Evolutionary conservation across 2,797 vertebrate species (phyloP).

Genomic region (Melanotaenia parkinsoni): DNA sequence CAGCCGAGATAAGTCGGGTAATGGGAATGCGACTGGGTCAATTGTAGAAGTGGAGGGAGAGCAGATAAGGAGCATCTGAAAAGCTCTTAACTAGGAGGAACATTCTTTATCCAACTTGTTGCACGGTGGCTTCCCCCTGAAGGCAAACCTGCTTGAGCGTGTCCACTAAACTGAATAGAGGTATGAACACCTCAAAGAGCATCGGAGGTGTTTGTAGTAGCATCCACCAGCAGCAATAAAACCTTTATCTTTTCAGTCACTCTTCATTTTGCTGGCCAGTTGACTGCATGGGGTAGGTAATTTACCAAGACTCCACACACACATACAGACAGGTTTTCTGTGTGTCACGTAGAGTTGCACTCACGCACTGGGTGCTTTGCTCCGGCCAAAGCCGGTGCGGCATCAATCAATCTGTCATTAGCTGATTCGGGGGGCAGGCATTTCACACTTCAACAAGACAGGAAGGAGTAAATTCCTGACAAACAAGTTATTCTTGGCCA

Average conservation of each 20-base stretch:
- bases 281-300: constrained; percentile 43
- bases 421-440: constrained; percentile 29
- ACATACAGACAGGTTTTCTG: constrained; percentile 34
- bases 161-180: constrained; percentile 30
- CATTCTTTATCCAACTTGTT: constrained; percentile 34
- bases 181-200: constrained; percentile 38
- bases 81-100: constrained; percentile 18
- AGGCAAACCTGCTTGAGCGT: constrained; percentile 22
- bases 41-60: constrained; percentile 7
- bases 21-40: constrained; percentile 29
- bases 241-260: constrained; percentile 23
- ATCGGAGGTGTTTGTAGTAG: constrained; percentile 30
- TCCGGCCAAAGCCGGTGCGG: constrained; percentile 40
- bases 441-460: constrained; percentile 59
- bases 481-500: constrained; percentile 28
- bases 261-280: constrained; percentile 4
- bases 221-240: constrained; percentile 24
- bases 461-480: constrained; percentile 41
- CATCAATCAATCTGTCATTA: constrained; percentile 73
- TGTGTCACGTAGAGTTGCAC: constrained; percentile 30
- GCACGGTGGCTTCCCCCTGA: not conserved
- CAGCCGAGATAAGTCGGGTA: constrained; percentile 53
- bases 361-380: constrained; percentile 44
- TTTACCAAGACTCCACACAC: constrained; percentile 20
- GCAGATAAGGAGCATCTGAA: constrained; percentile 48